Evolutionary conservation across 2,888 invertebrate genomes (phyloP).

Genomic region (Cantharis nigra): DNA sequence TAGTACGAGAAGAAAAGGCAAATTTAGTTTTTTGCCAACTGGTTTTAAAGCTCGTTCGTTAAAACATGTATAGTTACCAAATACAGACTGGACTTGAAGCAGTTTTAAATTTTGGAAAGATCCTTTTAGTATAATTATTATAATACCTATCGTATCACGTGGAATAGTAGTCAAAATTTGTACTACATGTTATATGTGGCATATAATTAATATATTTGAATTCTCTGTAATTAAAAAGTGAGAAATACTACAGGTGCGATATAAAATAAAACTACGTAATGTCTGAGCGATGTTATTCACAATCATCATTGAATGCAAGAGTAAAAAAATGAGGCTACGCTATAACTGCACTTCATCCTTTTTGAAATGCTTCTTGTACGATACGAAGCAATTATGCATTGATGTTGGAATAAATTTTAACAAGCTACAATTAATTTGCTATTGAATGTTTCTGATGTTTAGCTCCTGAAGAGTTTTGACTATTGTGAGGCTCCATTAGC

Average conservation of each 20-base stretch:
- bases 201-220: background rate
- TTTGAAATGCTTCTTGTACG: background rate
- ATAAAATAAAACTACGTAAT: background rate
- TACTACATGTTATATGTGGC: background rate
- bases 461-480: background rate
- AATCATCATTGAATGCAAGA: background rate
- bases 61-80: background rate
- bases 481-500: conserved; percentile 9
- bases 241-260: background rate
- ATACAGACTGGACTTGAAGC: background rate
- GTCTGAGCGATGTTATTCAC: background rate
- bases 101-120: background rate
- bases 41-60: background rate
- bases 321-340: background rate
- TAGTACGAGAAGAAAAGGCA: background rate
- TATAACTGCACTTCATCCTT: background rate
- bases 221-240: background rate
- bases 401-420: background rate
- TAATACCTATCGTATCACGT: background rate
- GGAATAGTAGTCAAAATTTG: background rate
- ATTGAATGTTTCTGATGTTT: background rate
- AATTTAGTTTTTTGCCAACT: background rate
- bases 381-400: background rate
- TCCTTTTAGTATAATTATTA: background rate
- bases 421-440: background rate